A percentile compares a stretch with the other conserved stretches of the same genome.
phyloP scores from a whole-genome alignment of 2,797 vertebrate genomes.

The Sebastes oblongus region DNA sequence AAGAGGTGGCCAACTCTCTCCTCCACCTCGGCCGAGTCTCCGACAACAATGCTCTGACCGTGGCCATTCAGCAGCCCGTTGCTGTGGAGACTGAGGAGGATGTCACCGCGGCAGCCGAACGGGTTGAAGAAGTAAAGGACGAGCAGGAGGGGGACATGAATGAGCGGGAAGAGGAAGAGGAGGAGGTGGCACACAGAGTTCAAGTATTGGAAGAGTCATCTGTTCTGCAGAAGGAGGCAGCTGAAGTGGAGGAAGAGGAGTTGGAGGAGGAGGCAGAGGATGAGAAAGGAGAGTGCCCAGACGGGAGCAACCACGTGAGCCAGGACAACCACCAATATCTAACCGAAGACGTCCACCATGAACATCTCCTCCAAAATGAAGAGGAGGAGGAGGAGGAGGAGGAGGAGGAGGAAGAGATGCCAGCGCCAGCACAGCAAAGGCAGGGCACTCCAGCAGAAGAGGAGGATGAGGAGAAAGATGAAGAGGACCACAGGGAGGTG shows the following conservation, averaged over 20 bases:
- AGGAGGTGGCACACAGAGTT: conserved; percentile 60
- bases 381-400: conserved; percentile 64
- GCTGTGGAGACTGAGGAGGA: conserved; percentile 71
- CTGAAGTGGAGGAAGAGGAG: conserved; percentile 23
- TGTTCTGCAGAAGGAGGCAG: conserved; percentile 36
- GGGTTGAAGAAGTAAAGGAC: conserved; percentile 63
- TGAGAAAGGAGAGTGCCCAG: conserved; percentile 44
- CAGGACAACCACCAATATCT: conserved; percentile 64
- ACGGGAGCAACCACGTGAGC: conserved; percentile 41
- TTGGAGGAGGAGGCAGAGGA: conserved; percentile 63
- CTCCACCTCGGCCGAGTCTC: conserved; percentile 86
- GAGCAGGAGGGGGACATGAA: conserved; percentile 56
- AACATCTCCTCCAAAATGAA: conserved; percentile 65
- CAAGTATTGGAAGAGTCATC: conserved; percentile 68
- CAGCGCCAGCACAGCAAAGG: conserved; percentile 70
- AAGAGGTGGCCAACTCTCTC: conserved; percentile 88
- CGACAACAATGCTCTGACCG: conserved; percentile 18
- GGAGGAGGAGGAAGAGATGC: conserved; percentile 58
- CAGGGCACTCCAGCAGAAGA: conserved; percentile 20
- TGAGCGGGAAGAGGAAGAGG: conserved; percentile 53
- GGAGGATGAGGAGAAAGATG: conserved; percentile 43
- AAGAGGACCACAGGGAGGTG: conserved; percentile 69
- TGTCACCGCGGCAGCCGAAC: conserved; percentile 35
- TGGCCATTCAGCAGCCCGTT: conserved; percentile 52
- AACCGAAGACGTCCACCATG: conserved; percentile 57